These are phyloP conservation scores for Pterocles gutturalis DNA, from an alignment of 2,113 vertebrate genomes.

Conservation along the genomic window DNA sequence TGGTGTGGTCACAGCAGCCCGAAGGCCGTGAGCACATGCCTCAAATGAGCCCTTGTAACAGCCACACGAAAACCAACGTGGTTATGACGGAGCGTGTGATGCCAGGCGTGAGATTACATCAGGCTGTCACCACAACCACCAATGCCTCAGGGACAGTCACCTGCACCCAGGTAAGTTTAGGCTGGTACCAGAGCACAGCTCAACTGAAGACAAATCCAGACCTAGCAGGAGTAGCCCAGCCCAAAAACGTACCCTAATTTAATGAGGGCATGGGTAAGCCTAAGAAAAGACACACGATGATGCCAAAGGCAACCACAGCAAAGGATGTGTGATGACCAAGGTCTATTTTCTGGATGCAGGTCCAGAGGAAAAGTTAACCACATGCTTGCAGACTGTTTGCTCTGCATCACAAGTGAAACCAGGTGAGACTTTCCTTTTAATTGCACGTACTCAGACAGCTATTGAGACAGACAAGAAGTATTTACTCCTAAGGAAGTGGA, in stretches of 20 bases:
- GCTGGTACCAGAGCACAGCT: background rate
- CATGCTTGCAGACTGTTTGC: fast-evolving
- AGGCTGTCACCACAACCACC: fast-evolving
- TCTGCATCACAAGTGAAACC: too few relatives aligned
- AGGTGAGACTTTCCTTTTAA: background rate
- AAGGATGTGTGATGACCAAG: background rate
- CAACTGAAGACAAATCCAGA: background rate
- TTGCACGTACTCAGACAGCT: background rate
- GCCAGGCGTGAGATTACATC: fast-evolving
- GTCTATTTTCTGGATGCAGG: background rate
- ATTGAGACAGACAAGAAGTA: background rate
- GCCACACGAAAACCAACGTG: fast-evolving
- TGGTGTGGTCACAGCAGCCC: fast-evolving
- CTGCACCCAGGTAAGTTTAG: background rate
- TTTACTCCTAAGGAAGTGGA: background rate
- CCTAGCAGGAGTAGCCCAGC: fast-evolving
- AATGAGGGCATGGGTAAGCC: background rate
- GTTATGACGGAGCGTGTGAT: fast-evolving
- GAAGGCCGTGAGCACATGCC: background rate
- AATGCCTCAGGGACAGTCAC: fast-evolving
- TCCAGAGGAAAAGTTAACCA: background rate
- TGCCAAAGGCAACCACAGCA: background rate
- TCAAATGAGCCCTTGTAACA: fast-evolving
- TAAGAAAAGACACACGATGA: fast-evolving
- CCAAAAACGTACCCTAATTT: background rate